Evolutionary conservation across 2,113 vertebrate genomes (phyloP), one percentile per base, ranked within the genome.

Genomic region (Ciconia maguari): DNA sequence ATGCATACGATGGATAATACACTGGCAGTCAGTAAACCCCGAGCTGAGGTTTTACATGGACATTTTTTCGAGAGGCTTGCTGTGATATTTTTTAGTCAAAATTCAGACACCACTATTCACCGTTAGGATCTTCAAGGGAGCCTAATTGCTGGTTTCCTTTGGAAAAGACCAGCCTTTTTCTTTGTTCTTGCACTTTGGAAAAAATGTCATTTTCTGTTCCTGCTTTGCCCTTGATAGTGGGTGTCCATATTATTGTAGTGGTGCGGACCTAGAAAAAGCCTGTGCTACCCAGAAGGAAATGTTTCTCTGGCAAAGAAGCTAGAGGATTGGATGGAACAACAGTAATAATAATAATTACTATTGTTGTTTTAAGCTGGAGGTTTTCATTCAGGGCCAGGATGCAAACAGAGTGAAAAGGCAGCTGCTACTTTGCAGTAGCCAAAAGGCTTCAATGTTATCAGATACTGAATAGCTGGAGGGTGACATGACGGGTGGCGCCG

Each of bases 311-410:
- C 49, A 90, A 65, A 88, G 70, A 41, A 90, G 21, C 66, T 74
- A 44, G 46, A 83, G 36, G 44, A 48, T 52, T 76, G 36, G 6
- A 15, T 62, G 10, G 44, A 91, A 72, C 62, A 90, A 21, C 25
- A 69, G 34, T 60, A 78, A 75, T 38, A 48, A 68, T 80, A n/a
- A 64, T 79, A 17, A 85, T 36, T 83, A 65, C 27, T 62, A 34
- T n/a, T 90, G n/a, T 91, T 93, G 54, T 58, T 84, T 94, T 54
- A 80, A 95, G n/a, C 49, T 87, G 58, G 38, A 93, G 36, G 13
- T 82, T 95, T 96, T 96, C 17, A 68, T 96, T 83, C n/a, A 36
- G 19, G 36, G 30, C 57, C 11, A 27, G 61, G 49, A 89, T 85
- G 57, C 51, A 66, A 89, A 74, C 9, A 60, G 65, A 69, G n/a